These are phyloP conservation scores for Chrysochloris asiatica DNA, from an alignment of 2,113 vertebrate genomes.

Conservation along the genomic window DNA sequence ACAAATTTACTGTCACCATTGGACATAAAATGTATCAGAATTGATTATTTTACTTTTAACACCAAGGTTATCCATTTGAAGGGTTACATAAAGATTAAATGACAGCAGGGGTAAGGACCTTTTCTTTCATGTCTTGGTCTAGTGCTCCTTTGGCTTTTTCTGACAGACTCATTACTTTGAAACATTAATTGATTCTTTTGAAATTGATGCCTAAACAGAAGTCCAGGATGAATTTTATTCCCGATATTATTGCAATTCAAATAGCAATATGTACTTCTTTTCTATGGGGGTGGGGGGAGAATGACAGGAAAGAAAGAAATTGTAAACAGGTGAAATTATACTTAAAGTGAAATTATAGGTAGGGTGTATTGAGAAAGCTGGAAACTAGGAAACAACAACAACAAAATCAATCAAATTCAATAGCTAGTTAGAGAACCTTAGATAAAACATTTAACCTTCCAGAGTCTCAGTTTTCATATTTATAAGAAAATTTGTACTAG, in stretches of 20 bases:
- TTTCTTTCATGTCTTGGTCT: conserved; percentile 40
- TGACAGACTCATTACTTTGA: conserved; percentile 33
- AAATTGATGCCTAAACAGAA: conserved; percentile 34
- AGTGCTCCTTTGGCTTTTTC: not conserved
- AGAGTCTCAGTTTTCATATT: conserved; percentile 11
- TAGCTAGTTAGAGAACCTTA: not conserved
- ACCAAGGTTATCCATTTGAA: conserved; percentile 54
- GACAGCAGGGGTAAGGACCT: not conserved
- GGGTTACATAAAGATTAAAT: conserved; percentile 54
- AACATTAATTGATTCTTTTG: conserved; percentile 59
- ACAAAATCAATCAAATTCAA: conserved; percentile 15
- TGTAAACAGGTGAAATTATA: not conserved
- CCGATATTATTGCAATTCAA: not conserved
- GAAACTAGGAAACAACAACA: not conserved
- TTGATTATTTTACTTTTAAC: conserved; percentile 61
- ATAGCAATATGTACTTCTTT: not conserved
- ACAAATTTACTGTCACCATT: conserved; percentile 47
- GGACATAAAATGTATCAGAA: conserved; percentile 60
- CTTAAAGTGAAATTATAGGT: not conserved
- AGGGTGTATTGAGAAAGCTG: not conserved
- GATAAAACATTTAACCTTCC: not conserved
- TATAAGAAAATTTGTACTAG: conserved; percentile 25
- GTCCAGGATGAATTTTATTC: conserved; percentile 50
- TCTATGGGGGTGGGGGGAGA: not conserved
- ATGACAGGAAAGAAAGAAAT: not conserved